These are phyloP conservation scores for Phaethornis superciliosus DNA, from an alignment of 2,113 vertebrate genomes.

Conservation along the genomic window DNA sequence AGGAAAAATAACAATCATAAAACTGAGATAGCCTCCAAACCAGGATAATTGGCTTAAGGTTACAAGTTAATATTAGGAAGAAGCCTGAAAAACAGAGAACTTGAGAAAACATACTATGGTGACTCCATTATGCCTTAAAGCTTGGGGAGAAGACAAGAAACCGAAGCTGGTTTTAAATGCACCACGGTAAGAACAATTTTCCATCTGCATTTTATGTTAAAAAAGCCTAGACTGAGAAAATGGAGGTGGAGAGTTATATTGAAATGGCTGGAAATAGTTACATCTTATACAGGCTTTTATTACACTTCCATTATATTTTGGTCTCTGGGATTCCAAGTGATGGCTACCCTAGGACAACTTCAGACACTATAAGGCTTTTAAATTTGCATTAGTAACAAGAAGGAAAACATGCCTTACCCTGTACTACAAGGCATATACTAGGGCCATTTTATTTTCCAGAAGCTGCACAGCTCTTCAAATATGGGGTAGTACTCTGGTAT, in stretches of 20 bases:
- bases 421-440: neutral
- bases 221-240: neutral
- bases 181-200: neutral
- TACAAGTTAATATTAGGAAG: neutral
- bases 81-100: neutral
- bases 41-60: neutral
- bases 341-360: neutral
- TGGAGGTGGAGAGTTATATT: neutral
- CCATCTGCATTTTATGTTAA: neutral
- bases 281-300: neutral
- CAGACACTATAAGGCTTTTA: neutral
- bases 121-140: neutral
- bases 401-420: neutral
- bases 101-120: neutral
- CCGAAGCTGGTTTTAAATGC: neutral
- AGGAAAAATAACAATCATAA: neutral
- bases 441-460: neutral
- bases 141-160: neutral
- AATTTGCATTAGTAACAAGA: neutral
- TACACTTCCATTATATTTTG: neutral
- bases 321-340: neutral
- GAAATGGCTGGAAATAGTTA: neutral
- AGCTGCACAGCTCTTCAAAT: neutral
- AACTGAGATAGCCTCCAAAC: neutral
- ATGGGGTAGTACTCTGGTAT: neutral